A percentile compares a stretch with the other conserved stretches of the same genome.
Evolutionary conservation across 2,113 vertebrate species (phyloP).

Genomic region (Tonatia bakeri): DNA sequence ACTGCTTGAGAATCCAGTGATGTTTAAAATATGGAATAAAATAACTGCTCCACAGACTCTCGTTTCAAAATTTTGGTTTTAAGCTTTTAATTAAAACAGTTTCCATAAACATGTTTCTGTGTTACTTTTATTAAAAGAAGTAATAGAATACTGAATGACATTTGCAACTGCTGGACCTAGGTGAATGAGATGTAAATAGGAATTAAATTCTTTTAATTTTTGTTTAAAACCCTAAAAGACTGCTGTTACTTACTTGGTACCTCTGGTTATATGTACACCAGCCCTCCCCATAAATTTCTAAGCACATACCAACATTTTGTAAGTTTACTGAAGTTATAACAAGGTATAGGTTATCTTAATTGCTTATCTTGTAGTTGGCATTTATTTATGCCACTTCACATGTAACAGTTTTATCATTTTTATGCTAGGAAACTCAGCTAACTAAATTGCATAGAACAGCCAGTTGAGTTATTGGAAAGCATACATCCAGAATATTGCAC

Average conservation of each 20-base stretch:
- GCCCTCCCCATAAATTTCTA: not conserved
- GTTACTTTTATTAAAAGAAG: not conserved
- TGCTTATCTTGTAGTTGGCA: not conserved
- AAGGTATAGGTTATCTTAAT: not conserved
- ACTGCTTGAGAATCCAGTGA: not conserved
- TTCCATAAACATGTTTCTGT: not conserved
- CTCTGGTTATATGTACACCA: not conserved
- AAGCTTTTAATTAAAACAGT: conserved; percentile 33
- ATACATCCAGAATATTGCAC: not conserved
- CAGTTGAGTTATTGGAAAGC: not conserved
- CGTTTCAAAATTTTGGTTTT: not conserved
- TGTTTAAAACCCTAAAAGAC: not conserved
- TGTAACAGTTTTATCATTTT: not conserved
- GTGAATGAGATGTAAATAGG: not conserved
- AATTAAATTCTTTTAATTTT: not conserved
- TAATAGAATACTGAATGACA: not conserved
- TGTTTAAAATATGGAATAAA: conserved; percentile 10
- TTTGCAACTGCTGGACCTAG: not conserved
- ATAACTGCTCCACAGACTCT: not conserved
- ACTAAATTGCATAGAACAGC: not conserved
- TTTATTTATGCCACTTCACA: not conserved
- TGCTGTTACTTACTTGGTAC: not conserved
- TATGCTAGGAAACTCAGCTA: not conserved
- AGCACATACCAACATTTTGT: not conserved
- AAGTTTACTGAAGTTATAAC: not conserved